phyloP scores from a whole-genome alignment of 2,797 vertebrate species.

The Hypotaenidia okinawae region DNA sequence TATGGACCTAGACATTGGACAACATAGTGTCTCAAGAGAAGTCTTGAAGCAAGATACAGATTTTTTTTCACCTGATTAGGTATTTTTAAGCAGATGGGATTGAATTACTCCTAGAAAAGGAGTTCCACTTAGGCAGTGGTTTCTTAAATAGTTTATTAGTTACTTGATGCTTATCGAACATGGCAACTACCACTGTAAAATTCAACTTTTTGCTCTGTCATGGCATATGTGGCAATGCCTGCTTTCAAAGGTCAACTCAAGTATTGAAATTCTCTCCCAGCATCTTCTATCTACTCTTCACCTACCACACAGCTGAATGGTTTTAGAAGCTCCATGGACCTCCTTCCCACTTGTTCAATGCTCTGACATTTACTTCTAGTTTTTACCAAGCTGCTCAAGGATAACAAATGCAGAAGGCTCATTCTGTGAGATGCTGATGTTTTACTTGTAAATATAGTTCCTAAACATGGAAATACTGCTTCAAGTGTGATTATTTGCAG shows the following conservation, averaged over 20 bases:
- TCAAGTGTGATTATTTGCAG: neutral
- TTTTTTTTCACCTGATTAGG: neutral
- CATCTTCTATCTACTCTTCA: neutral
- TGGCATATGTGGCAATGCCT: neutral
- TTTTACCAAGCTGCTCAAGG: neutral
- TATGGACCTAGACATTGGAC: neutral
- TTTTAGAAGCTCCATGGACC: neutral
- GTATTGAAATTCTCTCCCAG: neutral
- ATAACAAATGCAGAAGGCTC: neutral
- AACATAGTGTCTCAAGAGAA: neutral
- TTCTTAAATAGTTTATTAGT: neutral
- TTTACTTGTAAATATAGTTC: neutral
- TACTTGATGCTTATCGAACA: neutral
- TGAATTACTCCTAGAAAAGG: neutral
- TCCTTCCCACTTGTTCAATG: neutral
- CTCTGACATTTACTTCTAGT: neutral
- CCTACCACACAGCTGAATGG: neutral
- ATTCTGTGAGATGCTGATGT: neutral
- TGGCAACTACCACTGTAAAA: neutral
- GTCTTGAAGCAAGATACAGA: neutral
- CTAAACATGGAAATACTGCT: neutral
- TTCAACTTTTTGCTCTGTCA: neutral
- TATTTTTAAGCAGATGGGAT: neutral
- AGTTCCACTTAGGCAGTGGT: neutral
- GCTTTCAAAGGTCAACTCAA: neutral